A percentile compares a stretch with the other conserved stretches of the same genome.
Evolutionary conservation across 2,888 invertebrate species (phyloP).

Genomic region (Lithosia quadra): DNA sequence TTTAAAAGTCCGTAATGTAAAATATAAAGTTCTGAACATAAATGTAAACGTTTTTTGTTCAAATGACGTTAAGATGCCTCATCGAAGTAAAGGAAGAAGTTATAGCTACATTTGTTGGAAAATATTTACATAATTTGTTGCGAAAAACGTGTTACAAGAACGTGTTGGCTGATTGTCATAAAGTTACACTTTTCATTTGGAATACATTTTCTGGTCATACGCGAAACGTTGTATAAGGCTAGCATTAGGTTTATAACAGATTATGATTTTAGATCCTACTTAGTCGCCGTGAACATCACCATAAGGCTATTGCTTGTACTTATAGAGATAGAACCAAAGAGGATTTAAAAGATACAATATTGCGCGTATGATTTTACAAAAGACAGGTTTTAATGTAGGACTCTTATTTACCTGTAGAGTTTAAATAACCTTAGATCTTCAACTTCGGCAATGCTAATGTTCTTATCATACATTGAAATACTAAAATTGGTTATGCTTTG

Average conservation of each 20-base stretch:
- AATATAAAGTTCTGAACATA: constrained; percentile 55
- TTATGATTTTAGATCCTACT: constrained; percentile 21
- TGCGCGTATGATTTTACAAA: neutral
- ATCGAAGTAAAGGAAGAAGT: constrained; percentile 36
- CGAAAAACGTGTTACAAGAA: constrained; percentile 29
- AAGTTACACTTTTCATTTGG: constrained; percentile 7
- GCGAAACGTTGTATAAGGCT: constrained; percentile 10
- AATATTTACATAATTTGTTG: constrained; percentile 43
- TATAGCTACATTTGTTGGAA: constrained; percentile 26
- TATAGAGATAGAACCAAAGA: neutral
- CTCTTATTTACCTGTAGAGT: neutral
- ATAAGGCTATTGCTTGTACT: neutral
- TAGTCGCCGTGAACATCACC: neutral
- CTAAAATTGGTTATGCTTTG: no score
- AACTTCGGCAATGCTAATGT: neutral
- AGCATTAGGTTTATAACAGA: constrained; percentile 19
- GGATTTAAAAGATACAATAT: neutral
- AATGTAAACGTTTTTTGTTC: constrained; percentile 43
- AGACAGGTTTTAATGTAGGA: neutral
- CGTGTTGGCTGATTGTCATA: constrained; percentile 29
- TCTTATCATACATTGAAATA: neutral
- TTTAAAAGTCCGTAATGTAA: constrained; percentile 60
- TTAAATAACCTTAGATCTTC: neutral
- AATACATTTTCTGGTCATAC: constrained; percentile 14
- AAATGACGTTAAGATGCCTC: constrained; percentile 39